These are phyloP conservation scores for Calameuta pallipes DNA, from an alignment of 2,888 invertebrate genomes.

Conservation along the genomic window DNA sequence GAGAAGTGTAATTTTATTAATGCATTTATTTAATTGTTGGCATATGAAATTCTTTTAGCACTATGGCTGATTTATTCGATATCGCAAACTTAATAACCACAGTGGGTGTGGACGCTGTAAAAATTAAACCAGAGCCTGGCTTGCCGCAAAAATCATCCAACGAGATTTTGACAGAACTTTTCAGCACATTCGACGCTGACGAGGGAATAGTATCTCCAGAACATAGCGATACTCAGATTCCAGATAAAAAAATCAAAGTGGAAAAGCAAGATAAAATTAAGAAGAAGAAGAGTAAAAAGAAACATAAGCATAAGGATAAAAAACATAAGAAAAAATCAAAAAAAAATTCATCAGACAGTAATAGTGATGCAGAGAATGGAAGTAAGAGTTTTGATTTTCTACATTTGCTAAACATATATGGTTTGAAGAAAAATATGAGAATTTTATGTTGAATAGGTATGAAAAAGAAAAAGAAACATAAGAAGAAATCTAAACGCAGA, in stretches of 20 bases:
- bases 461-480: slow-evolving; percentile 59
- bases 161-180: slow-evolving; percentile 86
- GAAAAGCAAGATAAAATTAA: slow-evolving; percentile 41
- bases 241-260: slow-evolving; percentile 36
- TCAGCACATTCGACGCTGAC: slow-evolving; percentile 75
- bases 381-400: slow-evolving; percentile 39
- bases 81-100: slow-evolving; percentile 62
- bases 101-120: slow-evolving; percentile 61
- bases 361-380: slow-evolving; percentile 50
- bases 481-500: slow-evolving; percentile 60
- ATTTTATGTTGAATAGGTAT: slow-evolving; percentile 26
- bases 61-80: slow-evolving; percentile 60
- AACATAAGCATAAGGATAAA: slow-evolving; percentile 69
- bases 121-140: slow-evolving; percentile 61
- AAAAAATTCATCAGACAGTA: slow-evolving; percentile 59
- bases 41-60: background rate
- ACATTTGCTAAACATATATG: background rate
- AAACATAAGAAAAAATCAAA: slow-evolving; percentile 68
- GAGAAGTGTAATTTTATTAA: background rate
- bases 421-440: background rate
- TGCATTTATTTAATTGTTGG: background rate
- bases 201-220: slow-evolving; percentile 54
- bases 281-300: slow-evolving; percentile 58
- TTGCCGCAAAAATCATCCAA: slow-evolving; percentile 74
- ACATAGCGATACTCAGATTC: slow-evolving; percentile 32